Evolutionary conservation across 2,888 invertebrate species (phyloP), one percentile per base, ranked within the genome.

Genomic region (Athalia circularis): DNA sequence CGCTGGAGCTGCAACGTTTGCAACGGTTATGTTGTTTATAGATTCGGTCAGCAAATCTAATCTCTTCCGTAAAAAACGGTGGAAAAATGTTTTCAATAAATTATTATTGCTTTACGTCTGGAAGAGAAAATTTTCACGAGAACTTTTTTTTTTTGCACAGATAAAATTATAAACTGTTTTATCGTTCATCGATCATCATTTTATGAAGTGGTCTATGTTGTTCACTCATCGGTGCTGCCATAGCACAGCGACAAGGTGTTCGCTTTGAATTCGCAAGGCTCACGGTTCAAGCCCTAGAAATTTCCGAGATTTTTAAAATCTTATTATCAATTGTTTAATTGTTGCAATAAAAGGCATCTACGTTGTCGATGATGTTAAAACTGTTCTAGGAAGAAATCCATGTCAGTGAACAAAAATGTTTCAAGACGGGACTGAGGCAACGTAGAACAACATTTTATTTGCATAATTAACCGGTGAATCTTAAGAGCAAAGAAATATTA

Each of bases 381-480:
- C 75, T 75, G 75, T 75, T 75, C 75, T 62, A 62, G 75, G 75
- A 75, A 75, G 75, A 61, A 50, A 48, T 74, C 74, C 47, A 75
- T 75, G 75, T 75, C 75, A 75, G 75, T 75, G 75, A 64, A 75
- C 75, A 13, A 75, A 29, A 75, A 75, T 75, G 75, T 75, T 75
- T 75, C 75, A 75, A 75, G 75, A 75, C 75, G 75, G 75, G 75
- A 75, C 75, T 75, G 75, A 75, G 75, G 50, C 75, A 48, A 7
- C 29, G 75, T 50, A 61, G 62, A 75, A 43, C 48, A 62, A 62
- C 0, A n/a, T 62, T 15, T 62, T 50, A 4, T 48, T 6, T 43
- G 9, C 13, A 43, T n/a, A 7, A 65, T 43, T 68, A 43, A 54
- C 47, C 47, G 8, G 11, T 45, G n/a, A 13, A 6, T 45, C 65